Conservation (phyloP, 2,888 invertebrate species). For the Luffia ferchaultella region DNA sequence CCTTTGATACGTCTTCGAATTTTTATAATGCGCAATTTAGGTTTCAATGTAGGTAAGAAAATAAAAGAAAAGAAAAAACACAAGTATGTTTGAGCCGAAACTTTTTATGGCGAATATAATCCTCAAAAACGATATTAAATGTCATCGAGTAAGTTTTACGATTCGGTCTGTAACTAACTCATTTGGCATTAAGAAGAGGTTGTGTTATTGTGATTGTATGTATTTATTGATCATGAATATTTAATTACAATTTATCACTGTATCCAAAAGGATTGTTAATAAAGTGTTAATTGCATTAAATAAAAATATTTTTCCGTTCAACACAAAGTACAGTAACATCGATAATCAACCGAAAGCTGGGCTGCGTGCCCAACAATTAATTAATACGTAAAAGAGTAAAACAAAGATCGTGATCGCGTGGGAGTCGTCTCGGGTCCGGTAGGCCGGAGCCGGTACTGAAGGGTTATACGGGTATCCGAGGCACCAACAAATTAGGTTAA, state of each 20-base stretch:
- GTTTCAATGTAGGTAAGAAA: neutral
- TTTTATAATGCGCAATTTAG: neutral
- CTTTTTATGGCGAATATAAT: neutral
- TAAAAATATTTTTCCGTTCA: too few species aligned
- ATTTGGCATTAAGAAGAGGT: too few species aligned
- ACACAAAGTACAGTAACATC: too few species aligned
- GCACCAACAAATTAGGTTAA: slow-evolving; percentile 61
- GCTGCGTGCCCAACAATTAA: slow-evolving; percentile 31
- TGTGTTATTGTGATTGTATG: too few species aligned
- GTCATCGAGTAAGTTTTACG: slow-evolving; percentile 22
- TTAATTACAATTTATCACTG: too few species aligned
- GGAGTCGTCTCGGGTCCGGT: slow-evolving; percentile 16
- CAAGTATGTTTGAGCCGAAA: neutral
- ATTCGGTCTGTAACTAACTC: neutral
- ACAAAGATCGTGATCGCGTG: slow-evolving; percentile 29
- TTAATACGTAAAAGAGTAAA: slow-evolving; percentile 27
- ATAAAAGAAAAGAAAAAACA: neutral
- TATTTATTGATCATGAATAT: too few species aligned
- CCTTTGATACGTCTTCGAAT: neutral
- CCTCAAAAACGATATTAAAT: slow-evolving; percentile 10
- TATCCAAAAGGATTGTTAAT: too few species aligned
- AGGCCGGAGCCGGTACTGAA: slow-evolving; percentile 1
- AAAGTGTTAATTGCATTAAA: too few species aligned
- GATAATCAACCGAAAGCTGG: neutral
- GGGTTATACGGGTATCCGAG: slow-evolving; percentile 30